phyloP scores from a whole-genome alignment of 2,888 invertebrate species.

The Zygothrica quintamaculata region DNA sequence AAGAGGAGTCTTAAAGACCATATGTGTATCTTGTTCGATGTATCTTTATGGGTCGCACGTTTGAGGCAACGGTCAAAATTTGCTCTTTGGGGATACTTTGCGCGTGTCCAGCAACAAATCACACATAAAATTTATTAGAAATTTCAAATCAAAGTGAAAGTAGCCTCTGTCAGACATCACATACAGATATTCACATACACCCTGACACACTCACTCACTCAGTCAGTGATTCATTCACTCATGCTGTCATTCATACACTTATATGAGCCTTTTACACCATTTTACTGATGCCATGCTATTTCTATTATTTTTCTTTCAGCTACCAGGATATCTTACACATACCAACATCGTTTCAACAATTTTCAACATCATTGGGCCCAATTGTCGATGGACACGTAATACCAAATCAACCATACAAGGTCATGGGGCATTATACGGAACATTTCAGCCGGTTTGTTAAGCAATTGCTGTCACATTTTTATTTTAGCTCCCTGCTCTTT shows the following conservation, averaged over 20 bases:
- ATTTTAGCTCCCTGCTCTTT: conserved; percentile 7
- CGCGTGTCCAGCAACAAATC: conserved; percentile 63
- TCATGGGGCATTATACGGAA: conserved; percentile 90
- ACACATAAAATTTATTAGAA: conserved; percentile 79
- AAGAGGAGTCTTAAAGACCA: conserved; percentile 35
- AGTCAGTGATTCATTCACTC: conserved; percentile 10
- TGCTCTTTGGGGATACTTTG: conserved; percentile 8
- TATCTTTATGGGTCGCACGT: conserved; percentile 76
- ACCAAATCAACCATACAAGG: conserved; percentile 91
- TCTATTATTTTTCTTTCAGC: conserved; percentile 82
- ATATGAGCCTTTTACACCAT: conserved; percentile 70
- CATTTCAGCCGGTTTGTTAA: conserved; percentile 89
- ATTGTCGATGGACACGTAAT: conserved; percentile 94
- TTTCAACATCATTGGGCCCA: conserved; percentile 94
- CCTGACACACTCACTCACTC: conserved; percentile 8
- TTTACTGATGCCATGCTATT: conserved; percentile 53
- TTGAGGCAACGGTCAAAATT: conserved; percentile 24
- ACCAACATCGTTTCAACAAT: conserved; percentile 88
- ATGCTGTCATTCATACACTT: conserved; percentile 49
- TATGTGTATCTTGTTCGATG: conserved; percentile 65
- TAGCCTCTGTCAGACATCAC: conserved; percentile 65
- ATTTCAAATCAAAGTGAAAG: conserved; percentile 80
- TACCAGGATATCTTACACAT: conserved; percentile 89
- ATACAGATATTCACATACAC: conserved; percentile 7
- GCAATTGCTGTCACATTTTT: conserved; percentile 63